phyloP scores from a whole-genome alignment of 2,113 vertebrate genomes.

The Sigmodon hispidus region DNA sequence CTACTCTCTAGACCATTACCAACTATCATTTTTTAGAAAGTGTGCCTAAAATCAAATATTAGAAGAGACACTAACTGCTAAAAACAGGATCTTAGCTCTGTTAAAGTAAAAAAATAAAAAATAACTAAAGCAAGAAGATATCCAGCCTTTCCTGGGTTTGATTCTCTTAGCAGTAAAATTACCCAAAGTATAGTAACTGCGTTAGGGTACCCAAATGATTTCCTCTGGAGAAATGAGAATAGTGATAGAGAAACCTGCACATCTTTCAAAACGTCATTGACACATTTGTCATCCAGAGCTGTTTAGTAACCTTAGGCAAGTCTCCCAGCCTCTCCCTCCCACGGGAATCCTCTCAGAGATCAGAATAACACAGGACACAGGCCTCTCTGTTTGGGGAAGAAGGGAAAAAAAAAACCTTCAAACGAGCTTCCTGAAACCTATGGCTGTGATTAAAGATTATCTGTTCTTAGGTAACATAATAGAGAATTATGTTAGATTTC shows the following conservation, averaged over 20 bases:
- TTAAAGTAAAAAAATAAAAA: not conserved
- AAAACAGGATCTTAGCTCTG: not conserved
- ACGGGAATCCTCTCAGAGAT: conserved; percentile 52
- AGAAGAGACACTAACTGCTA: not conserved
- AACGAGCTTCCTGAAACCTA: not conserved
- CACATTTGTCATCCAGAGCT: not conserved
- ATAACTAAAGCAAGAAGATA: not conserved
- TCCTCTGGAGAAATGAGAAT: conserved; percentile 32
- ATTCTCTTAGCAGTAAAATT: conserved; percentile 30
- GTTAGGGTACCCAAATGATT: not conserved
- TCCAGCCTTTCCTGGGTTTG: not conserved
- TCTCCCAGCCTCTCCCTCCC: conserved; percentile 38
- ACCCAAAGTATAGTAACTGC: not conserved
- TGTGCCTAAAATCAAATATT: conserved; percentile 32
- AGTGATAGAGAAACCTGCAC: conserved; percentile 36
- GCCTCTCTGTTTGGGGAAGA: conserved; percentile 44
- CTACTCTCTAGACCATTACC: conserved; percentile 23
- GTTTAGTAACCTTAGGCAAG: conserved; percentile 39
- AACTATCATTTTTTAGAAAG: conserved; percentile 55
- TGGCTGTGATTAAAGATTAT: not conserved
- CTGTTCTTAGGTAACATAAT: conserved; percentile 29
- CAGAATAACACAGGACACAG: conserved; percentile 33
- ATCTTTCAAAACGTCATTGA: conserved; percentile 16
- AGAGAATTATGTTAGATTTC: conserved; percentile 28
- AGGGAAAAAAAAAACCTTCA: conserved; percentile 7